Conservation (phyloP, 2,797 vertebrate genomes). For the Danio albolineatus region DNA sequence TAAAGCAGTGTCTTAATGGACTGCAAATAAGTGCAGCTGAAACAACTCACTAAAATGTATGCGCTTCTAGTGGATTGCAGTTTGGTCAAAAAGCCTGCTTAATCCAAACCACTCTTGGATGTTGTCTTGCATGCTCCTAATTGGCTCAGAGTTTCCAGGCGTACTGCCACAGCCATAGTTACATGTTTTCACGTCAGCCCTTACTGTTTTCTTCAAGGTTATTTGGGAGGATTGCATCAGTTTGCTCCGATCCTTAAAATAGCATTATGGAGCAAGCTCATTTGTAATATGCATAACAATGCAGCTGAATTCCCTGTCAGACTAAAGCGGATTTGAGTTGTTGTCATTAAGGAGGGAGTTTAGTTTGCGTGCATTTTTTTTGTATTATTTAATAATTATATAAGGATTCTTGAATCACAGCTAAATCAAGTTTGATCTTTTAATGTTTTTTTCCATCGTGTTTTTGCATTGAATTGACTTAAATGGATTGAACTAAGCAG, state of each 20-base stretch:
- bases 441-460: neutral
- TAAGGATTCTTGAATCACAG: neutral
- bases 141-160: slow-evolving; percentile 53
- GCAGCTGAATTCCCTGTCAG: neutral
- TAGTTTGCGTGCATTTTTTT: neutral
- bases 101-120: slow-evolving; percentile 11
- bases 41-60: neutral
- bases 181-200: slow-evolving; percentile 12
- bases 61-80: neutral
- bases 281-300: slow-evolving; percentile 13
- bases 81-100: slow-evolving; percentile 13
- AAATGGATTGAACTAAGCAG: neutral
- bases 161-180: slow-evolving; percentile 44
- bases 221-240: slow-evolving; percentile 18
- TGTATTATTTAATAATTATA: too few relatives aligned
- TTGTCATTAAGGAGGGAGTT: neutral
- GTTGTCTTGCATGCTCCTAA: slow-evolving; percentile 4
- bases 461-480: neutral
- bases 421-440: neutral
- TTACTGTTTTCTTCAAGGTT: slow-evolving; percentile 21
- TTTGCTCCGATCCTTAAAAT: slow-evolving; percentile 11
- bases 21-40: neutral
- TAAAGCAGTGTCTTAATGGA: neutral
- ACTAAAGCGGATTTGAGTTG: neutral
- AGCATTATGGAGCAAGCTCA: neutral